Evolutionary conservation across 2,888 invertebrate species (phyloP).

Genomic region (Ametastegia equiseti): DNA sequence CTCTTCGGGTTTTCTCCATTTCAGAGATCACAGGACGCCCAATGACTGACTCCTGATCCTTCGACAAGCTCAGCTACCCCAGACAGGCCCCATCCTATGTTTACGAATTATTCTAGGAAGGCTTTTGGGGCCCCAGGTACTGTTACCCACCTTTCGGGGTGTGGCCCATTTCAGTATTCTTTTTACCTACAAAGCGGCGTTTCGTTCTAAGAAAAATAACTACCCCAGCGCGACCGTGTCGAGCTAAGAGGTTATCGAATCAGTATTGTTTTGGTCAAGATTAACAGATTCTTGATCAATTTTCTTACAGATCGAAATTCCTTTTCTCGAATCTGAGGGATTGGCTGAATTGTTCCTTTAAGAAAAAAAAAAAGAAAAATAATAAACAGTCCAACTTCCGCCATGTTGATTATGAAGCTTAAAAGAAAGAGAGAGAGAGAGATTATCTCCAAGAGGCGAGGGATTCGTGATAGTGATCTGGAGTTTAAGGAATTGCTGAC

Average conservation of each 20-base stretch:
- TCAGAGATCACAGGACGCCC: not conserved
- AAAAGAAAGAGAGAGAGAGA: not conserved
- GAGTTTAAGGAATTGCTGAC: not conserved
- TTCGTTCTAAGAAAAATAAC: not conserved
- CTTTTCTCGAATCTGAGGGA: too few relatives aligned
- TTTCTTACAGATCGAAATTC: too few relatives aligned
- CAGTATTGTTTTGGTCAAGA: not conserved
- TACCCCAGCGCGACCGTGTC: not conserved
- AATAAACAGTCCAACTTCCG: not conserved
- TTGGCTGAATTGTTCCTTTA: too few relatives aligned
- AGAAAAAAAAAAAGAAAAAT: too few relatives aligned
- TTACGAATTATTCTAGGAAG: conserved; percentile 35
- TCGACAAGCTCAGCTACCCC: not conserved
- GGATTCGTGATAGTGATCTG: not conserved
- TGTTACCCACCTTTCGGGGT: not conserved
- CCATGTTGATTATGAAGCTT: not conserved
- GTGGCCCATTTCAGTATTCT: not conserved
- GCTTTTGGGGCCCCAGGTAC: conserved; percentile 8
- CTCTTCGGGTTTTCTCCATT: not conserved
- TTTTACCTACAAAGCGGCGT: not conserved
- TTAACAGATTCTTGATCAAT: too few relatives aligned
- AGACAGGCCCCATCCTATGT: not conserved
- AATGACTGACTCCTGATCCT: not conserved
- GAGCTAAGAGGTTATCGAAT: not conserved
- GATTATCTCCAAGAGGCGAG: not conserved